These are phyloP conservation scores for Orthosia gothica DNA, from an alignment of 2,888 invertebrate genomes.

Conservation along the genomic window DNA sequence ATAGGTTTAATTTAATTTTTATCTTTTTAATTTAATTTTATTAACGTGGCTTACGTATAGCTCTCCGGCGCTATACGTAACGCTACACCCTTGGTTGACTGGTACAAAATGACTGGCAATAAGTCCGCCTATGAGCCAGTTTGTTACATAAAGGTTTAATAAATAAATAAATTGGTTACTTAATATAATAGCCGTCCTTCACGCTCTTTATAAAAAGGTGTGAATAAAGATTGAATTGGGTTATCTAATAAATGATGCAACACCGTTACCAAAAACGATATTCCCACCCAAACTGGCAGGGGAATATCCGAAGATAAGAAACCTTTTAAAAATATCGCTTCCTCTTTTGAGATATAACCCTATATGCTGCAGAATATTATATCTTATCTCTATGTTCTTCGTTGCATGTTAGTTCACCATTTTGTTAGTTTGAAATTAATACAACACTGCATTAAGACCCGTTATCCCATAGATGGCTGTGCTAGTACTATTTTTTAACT, in stretches of 20 bases:
- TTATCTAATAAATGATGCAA: slow-evolving; percentile 33
- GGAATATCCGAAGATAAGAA: slow-evolving; percentile 38
- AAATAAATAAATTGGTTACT: too few relatives aligned
- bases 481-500: not conserved
- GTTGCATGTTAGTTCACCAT: slow-evolving; percentile 13
- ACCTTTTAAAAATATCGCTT: slow-evolving; percentile 32
- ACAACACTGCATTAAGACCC: too few relatives aligned
- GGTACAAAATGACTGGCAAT: too few relatives aligned
- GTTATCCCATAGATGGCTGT: not conserved
- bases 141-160: too few relatives aligned
- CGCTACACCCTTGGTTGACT: too few relatives aligned
- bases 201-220: slow-evolving; percentile 13
- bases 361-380: slow-evolving; percentile 27
- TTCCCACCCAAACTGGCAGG: slow-evolving; percentile 3
- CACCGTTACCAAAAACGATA: slow-evolving; percentile 18
- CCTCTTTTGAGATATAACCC: slow-evolving; percentile 26
- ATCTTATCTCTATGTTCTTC: slow-evolving; percentile 21
- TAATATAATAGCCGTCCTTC: not conserved
- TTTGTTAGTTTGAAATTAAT: too few relatives aligned
- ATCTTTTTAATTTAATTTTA: too few relatives aligned
- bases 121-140: too few relatives aligned
- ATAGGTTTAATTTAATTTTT: too few relatives aligned
- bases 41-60: too few relatives aligned
- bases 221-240: slow-evolving; percentile 43
- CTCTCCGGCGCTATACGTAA: too few relatives aligned